These are phyloP conservation scores for Mormoops blainvillei DNA, from an alignment of 2,113 vertebrate genomes.

Conservation along the genomic window DNA sequence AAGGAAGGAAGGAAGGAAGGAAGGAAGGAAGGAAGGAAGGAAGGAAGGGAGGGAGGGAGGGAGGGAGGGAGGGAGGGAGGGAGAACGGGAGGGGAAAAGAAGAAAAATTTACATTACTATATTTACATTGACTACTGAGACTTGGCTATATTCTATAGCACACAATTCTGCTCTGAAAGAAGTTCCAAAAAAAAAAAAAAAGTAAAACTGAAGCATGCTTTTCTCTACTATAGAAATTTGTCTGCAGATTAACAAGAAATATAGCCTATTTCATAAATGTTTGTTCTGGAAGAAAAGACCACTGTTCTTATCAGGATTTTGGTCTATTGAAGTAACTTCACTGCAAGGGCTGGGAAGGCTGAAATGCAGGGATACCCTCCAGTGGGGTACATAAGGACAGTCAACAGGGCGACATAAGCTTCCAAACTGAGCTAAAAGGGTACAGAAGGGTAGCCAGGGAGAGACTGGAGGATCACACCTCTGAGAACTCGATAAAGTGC, in stretches of 20 bases:
- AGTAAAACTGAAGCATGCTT: not conserved
- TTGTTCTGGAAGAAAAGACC: not conserved
- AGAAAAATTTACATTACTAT: not conserved
- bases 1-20: not conserved
- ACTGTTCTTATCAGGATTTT: not conserved
- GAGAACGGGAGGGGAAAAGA: not conserved
- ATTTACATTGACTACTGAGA: not conserved
- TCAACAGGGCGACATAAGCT: not conserved
- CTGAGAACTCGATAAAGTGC: not conserved
- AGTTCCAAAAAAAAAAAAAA: not conserved
- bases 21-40: not conserved
- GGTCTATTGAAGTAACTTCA: not conserved
- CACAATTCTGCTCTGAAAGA: not conserved
- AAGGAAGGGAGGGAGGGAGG: not conserved
- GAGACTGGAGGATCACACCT: not conserved
- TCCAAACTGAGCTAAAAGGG: not conserved
- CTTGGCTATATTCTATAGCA: not conserved
- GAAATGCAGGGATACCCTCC: not conserved
- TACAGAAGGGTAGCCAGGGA: not conserved
- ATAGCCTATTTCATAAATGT: not conserved
- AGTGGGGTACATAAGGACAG: not conserved
- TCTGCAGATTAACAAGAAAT: not conserved
- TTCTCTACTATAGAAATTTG: not conserved
- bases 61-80: not conserved
- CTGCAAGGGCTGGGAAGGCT: not conserved